A percentile compares a stretch with the other conserved stretches of the same genome.
Conservation (phyloP, 2,797 vertebrate species). For the Peromyscus melanophrys region DNA sequence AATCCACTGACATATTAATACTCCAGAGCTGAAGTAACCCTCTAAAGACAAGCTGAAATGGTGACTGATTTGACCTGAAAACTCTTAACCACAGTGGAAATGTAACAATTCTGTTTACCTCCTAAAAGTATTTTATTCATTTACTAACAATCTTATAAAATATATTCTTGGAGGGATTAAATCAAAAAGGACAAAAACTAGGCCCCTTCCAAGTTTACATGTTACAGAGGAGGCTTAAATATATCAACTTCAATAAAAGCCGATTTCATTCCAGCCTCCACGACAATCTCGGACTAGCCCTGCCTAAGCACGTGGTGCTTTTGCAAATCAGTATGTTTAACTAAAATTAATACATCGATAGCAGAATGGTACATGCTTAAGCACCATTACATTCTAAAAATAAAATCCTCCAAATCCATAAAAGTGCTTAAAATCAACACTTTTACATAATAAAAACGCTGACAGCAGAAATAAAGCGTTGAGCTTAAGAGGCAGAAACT, state of each 20-base stretch:
- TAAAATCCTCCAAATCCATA: slow-evolving; percentile 69
- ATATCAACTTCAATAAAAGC: slow-evolving; percentile 29
- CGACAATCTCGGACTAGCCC: neutral
- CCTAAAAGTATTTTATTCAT: slow-evolving; percentile 25
- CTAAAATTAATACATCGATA: slow-evolving; percentile 68
- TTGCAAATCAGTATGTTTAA: slow-evolving; percentile 64
- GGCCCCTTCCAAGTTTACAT: slow-evolving; percentile 16
- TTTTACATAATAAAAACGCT: slow-evolving; percentile 77
- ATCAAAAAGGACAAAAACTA: slow-evolving; percentile 43
- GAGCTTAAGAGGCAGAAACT: slow-evolving; percentile 65
- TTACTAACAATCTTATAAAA: slow-evolving; percentile 47
- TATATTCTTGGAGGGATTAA: neutral
- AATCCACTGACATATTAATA: neutral
- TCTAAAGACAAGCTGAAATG: slow-evolving; percentile 50
- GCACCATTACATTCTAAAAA: slow-evolving; percentile 69
- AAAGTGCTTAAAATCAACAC: slow-evolving; percentile 69
- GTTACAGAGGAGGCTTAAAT: slow-evolving; percentile 53
- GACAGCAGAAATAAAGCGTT: slow-evolving; percentile 65
- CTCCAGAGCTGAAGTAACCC: neutral
- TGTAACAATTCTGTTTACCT: slow-evolving; percentile 42
- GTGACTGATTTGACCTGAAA: slow-evolving; percentile 54
- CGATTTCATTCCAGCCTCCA: neutral
- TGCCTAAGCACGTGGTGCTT: neutral
- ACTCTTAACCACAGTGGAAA: slow-evolving; percentile 32
- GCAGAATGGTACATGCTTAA: slow-evolving; percentile 70